Evolutionary conservation across 1,140 invertebrate genomes (phyloP).

Genomic region (Dendrolimus punctatus): DNA sequence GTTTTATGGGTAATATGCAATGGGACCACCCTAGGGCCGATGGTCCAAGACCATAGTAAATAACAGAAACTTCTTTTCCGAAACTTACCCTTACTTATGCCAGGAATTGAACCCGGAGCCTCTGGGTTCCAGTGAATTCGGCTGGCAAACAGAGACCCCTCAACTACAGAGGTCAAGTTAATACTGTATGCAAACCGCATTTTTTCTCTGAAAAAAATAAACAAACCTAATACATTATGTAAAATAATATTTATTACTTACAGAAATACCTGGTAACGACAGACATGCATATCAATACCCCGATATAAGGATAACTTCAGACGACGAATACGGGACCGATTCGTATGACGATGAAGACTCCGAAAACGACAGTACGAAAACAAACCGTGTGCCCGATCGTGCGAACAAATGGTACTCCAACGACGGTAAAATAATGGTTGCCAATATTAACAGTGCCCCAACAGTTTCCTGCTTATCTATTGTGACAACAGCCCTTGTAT

Average conservation of each 20-base stretch:
- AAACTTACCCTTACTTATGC: no score
- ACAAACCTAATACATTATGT: background rate
- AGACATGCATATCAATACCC: constrained; percentile 57
- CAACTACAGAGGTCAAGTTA: no score
- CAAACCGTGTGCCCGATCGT: constrained; percentile 54
- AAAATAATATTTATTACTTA: constrained; percentile 6
- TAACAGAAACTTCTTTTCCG: no score
- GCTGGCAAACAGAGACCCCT: no score
- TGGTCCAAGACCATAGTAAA: no score
- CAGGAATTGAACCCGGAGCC: no score
- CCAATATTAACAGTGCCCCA: constrained; percentile 22
- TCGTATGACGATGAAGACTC: constrained; percentile 51
- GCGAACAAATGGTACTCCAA: constrained; percentile 66
- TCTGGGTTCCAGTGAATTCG: no score
- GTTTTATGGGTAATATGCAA: no score
- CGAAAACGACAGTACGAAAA: constrained; percentile 38
- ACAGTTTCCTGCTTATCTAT: constrained; percentile 16
- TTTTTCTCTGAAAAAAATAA: no score
- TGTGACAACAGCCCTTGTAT: constrained; percentile 25
- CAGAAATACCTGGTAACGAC: constrained; percentile 63
- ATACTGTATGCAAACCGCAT: no score
- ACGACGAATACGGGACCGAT: constrained; percentile 58
- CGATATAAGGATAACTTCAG: constrained; percentile 42
- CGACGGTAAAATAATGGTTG: constrained; percentile 46
- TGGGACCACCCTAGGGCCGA: no score